Percentiles rank a stretch among this genome's conserved stretches.
Conservation (phyloP, 2,888 invertebrate genomes). For the Acleris emargana region DNA sequence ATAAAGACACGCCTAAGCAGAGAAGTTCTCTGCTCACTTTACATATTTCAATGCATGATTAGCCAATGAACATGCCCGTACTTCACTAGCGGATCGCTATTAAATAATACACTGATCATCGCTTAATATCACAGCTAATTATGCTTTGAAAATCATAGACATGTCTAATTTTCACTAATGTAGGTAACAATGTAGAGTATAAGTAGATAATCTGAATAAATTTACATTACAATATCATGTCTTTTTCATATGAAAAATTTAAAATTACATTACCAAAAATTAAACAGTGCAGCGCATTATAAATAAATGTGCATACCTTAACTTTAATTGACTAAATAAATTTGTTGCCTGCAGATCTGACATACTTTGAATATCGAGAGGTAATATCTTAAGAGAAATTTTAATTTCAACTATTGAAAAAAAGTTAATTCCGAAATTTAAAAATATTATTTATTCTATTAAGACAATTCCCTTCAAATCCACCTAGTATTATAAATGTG, state of each 20-base stretch:
- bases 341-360: conserved; percentile 85
- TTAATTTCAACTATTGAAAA: conserved; percentile 83
- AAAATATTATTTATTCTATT: conserved; percentile 77
- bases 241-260: conserved; percentile 82
- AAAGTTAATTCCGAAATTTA: conserved; percentile 81
- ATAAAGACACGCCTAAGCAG: conserved; percentile 82
- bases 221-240: conserved; percentile 84
- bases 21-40: conserved; percentile 77
- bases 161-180: conserved; percentile 84
- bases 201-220: conserved; percentile 84
- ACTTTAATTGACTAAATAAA: conserved; percentile 85
- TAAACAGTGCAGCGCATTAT: conserved; percentile 84
- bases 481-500: conserved; percentile 79
- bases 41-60: conserved; percentile 84
- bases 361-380: conserved; percentile 83
- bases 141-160: conserved; percentile 84
- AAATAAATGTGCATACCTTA: conserved; percentile 85
- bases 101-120: conserved; percentile 82
- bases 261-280: conserved; percentile 83
- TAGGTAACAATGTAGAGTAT: conserved; percentile 84
- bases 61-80: conserved; percentile 83
- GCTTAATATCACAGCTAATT: conserved; percentile 84
- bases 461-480: conserved; percentile 83
- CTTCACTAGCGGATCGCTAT: conserved; percentile 80
- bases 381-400: conserved; percentile 84